A percentile compares a stretch with the other conserved stretches of the same genome.
phyloP scores from a whole-genome alignment of 1,140 invertebrate genomes.

The Neodiprion fabricii region DNA sequence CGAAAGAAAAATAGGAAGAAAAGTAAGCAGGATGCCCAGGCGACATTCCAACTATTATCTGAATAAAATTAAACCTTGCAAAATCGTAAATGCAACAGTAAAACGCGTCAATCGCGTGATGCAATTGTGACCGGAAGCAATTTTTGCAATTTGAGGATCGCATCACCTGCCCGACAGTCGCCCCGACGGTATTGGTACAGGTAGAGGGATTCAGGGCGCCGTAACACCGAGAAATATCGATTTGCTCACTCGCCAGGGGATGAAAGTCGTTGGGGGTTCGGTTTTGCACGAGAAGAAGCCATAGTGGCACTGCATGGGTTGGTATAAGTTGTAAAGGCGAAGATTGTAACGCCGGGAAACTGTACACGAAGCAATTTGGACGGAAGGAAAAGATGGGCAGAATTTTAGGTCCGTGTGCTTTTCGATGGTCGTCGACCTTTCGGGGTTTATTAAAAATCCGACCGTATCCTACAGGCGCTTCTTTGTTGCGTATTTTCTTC shows the following conservation, averaged over 20 bases:
- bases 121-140: not conserved
- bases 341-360: not conserved
- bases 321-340: not conserved
- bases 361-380: not conserved
- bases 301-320: not conserved
- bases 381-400: not conserved
- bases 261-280: not conserved
- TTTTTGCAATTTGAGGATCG: too few species aligned
- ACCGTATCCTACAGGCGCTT: too few species aligned
- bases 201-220: not conserved
- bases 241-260: not conserved
- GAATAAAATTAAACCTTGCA: not conserved
- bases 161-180: not conserved
- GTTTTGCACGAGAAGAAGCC: not conserved
- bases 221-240: not conserved
- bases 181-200: not conserved
- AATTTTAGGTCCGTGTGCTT: not conserved
- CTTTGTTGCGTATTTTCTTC: too few species aligned
- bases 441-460: too few species aligned
- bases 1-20: too few species aligned
- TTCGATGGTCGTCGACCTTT: conserved; percentile 32
- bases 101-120: not conserved
- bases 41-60: not conserved
- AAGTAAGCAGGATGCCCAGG: too few species aligned
- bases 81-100: not conserved